Conservation (phyloP, 2,797 vertebrate species). For the Pantherophis alleghaniensis region DNA sequence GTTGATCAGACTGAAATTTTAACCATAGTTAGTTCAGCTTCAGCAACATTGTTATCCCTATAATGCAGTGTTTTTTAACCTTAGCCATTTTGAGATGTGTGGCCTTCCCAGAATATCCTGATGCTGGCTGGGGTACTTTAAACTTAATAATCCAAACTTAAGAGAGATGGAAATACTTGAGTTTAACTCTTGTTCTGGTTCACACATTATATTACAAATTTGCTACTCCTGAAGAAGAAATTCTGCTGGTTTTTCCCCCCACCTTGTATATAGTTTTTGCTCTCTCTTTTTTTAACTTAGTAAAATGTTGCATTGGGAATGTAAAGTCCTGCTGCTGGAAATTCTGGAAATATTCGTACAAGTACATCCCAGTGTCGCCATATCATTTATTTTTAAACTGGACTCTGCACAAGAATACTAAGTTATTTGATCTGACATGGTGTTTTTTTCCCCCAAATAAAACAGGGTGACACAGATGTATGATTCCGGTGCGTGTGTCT, state of each 20-base stretch:
- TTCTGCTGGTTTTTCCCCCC: fast-evolving
- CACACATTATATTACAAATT: background rate
- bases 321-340: background rate
- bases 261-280: background rate
- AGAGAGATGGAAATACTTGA: background rate
- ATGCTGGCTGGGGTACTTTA: background rate
- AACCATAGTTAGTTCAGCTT: background rate
- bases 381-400: background rate
- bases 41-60: background rate
- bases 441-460: slow-evolving; percentile 26
- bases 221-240: background rate
- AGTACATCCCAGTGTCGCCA: background rate
- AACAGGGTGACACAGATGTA: slow-evolving; percentile 97
- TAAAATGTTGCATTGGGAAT: background rate
- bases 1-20: background rate
- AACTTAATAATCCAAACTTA: background rate
- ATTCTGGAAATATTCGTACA: background rate
- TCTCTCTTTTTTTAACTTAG: background rate
- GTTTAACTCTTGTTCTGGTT: background rate
- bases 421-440: slow-evolving; percentile 51
- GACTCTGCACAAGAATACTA: background rate
- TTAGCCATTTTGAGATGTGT: background rate
- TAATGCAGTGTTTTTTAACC: background rate
- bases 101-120: background rate
- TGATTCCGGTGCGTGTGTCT: slow-evolving; percentile 93